A percentile compares a stretch with the other conserved stretches of the same genome.
phyloP scores from a whole-genome alignment of 1,140 invertebrate genomes.

The Paracyclopina nana region DNA sequence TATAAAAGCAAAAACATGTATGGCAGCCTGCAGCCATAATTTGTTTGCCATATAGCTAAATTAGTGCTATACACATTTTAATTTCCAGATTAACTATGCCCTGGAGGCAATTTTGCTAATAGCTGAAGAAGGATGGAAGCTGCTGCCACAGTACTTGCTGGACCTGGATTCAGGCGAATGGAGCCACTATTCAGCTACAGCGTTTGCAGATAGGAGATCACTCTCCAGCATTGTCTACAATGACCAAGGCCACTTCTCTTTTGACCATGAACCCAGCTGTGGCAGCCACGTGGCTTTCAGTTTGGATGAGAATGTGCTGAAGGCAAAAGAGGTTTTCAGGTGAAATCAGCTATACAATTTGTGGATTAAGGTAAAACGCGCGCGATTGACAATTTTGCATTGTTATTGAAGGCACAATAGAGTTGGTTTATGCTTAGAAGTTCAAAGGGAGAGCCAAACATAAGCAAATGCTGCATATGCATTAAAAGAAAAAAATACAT shows the following conservation, averaged over 20 bases:
- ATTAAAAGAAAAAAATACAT: not conserved
- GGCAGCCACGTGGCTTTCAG: not conserved
- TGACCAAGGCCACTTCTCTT: not conserved
- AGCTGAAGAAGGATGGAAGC: slow-evolving; percentile 66
- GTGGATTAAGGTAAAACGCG: not conserved
- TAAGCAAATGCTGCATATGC: not conserved
- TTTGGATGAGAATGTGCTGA: not conserved
- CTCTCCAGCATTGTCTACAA: slow-evolving; percentile 51
- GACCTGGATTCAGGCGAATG: slow-evolving; percentile 74
- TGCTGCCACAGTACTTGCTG: slow-evolving; percentile 63
- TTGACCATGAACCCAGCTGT: not conserved
- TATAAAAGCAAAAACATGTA: too few relatives aligned
- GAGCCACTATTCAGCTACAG: slow-evolving; percentile 56
- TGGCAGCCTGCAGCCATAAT: too few relatives aligned
- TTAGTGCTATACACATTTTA: too few relatives aligned
- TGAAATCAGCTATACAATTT: not conserved
- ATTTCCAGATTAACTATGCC: slow-evolving; percentile 47
- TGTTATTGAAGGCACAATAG: not conserved
- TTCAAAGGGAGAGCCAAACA: not conserved
- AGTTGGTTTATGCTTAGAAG: not conserved
- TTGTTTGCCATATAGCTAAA: too few relatives aligned
- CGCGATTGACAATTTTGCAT: not conserved
- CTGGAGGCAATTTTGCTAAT: slow-evolving; percentile 67
- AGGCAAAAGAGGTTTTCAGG: not conserved
- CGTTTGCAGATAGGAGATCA: slow-evolving; percentile 46